A percentile compares a stretch with the other conserved stretches of the same genome.
These are phyloP conservation scores for Ataeniobius toweri DNA, from an alignment of 2,797 vertebrate genomes.

Conservation along the genomic window DNA sequence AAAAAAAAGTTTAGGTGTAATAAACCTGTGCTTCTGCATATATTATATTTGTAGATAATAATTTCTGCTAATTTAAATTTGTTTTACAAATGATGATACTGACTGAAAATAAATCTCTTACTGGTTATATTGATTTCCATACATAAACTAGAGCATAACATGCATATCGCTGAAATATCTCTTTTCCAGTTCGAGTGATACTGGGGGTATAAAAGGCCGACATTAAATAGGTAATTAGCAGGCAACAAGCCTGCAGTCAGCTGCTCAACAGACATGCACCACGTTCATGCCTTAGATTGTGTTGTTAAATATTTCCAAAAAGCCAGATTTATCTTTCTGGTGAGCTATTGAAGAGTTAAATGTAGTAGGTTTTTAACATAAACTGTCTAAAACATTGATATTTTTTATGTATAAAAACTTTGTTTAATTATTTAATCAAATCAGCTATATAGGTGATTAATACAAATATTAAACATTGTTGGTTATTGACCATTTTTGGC, in stretches of 20 bases:
- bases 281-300: too few relatives aligned
- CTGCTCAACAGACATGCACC: too few relatives aligned
- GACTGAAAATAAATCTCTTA: background rate
- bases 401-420: background rate
- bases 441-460: background rate
- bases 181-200: too few relatives aligned
- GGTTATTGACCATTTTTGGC: slow-evolving; percentile 14
- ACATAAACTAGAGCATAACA: background rate
- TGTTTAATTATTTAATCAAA: background rate
- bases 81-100: background rate
- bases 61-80: background rate
- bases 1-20: background rate
- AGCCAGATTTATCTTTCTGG: too few relatives aligned
- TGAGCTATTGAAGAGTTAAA: background rate
- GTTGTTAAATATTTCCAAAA: too few relatives aligned
- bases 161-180: too few relatives aligned
- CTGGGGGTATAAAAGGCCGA: too few relatives aligned
- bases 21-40: background rate
- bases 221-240: too few relatives aligned
- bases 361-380: background rate
- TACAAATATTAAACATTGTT: background rate
- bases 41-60: background rate
- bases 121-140: background rate
- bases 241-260: too few relatives aligned
- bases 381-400: too few relatives aligned